A percentile compares a stretch with the other conserved stretches of the same genome.
phyloP scores from a whole-genome alignment of 2,797 vertebrate genomes.

The Dendrocincla tyrannina region DNA sequence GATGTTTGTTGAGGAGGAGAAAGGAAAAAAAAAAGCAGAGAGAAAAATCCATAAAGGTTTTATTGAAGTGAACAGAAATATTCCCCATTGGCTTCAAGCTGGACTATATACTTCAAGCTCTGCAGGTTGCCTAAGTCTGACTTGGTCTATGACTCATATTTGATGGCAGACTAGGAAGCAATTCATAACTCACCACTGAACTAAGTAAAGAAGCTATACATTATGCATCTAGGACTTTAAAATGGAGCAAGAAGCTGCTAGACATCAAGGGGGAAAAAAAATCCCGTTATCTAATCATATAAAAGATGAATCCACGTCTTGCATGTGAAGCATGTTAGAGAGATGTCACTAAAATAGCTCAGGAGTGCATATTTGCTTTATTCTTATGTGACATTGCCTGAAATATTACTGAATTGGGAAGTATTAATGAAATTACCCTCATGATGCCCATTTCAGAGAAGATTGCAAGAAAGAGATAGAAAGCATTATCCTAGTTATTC shows the following conservation, averaged over 20 bases:
- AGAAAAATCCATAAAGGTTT: neutral
- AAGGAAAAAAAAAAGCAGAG: neutral
- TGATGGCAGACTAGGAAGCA: constrained; percentile 16
- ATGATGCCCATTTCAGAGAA: neutral
- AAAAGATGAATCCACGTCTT: neutral
- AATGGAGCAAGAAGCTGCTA: neutral
- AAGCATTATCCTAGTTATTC: neutral
- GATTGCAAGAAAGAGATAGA: neutral
- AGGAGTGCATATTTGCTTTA: constrained; percentile 16
- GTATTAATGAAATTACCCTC: neutral
- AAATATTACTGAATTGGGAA: constrained; percentile 23
- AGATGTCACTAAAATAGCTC: neutral
- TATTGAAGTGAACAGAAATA: neutral
- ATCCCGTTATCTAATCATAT: neutral
- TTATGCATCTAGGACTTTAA: neutral
- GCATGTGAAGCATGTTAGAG: neutral
- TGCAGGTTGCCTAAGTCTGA: neutral
- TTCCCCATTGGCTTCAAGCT: neutral
- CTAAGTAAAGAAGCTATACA: neutral
- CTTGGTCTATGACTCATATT: neutral
- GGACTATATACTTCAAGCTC: neutral
- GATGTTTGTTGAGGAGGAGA: neutral
- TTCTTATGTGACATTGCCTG: neutral
- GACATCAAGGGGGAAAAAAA: neutral
- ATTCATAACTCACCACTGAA: neutral